A percentile compares a stretch with the other conserved stretches of the same genome.
phyloP scores from a whole-genome alignment of 2,797 vertebrate genomes.

The Schizothorax lantsangensis region DNA sequence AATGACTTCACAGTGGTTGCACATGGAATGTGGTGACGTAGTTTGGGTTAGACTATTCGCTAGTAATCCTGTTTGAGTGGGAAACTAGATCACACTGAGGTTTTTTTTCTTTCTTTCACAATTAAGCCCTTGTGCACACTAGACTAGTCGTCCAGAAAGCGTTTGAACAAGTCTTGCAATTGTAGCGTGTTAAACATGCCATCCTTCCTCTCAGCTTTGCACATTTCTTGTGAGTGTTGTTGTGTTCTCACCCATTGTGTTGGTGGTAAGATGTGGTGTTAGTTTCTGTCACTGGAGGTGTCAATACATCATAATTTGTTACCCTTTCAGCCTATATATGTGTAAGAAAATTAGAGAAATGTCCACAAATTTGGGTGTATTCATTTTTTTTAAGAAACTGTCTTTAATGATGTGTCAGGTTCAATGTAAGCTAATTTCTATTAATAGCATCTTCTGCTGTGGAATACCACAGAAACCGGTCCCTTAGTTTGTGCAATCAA shows the following conservation, averaged over 20 bases:
- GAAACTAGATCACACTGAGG: neutral
- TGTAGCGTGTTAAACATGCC: neutral
- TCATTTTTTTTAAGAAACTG: neutral
- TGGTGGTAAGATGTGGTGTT: slow-evolving; percentile 9
- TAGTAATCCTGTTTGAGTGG: slow-evolving; percentile 57
- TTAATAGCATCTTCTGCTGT: neutral
- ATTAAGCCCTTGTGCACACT: slow-evolving; percentile 47
- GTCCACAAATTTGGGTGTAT: neutral
- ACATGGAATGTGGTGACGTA: slow-evolving; percentile 60
- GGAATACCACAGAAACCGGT: neutral
- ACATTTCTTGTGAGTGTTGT: neutral
- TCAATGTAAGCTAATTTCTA: neutral
- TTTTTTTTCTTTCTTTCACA: neutral
- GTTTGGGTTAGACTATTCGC: slow-evolving; percentile 62
- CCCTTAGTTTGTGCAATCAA: neutral
- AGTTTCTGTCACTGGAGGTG: neutral
- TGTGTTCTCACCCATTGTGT: neutral
- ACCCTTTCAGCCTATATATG: neutral
- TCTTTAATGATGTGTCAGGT: neutral
- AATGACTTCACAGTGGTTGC: slow-evolving; percentile 67
- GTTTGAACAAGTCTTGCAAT: neutral
- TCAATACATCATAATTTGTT: neutral
- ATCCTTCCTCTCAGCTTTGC: slow-evolving; percentile 2
- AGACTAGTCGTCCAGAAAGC: slow-evolving; percentile 39
- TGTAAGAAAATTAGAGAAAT: neutral